Evolutionary conservation across 92 coral and sea anemone species (phyloP), one percentile per base, ranked within the genome.

Genomic region (Phenganax subtilis): DNA sequence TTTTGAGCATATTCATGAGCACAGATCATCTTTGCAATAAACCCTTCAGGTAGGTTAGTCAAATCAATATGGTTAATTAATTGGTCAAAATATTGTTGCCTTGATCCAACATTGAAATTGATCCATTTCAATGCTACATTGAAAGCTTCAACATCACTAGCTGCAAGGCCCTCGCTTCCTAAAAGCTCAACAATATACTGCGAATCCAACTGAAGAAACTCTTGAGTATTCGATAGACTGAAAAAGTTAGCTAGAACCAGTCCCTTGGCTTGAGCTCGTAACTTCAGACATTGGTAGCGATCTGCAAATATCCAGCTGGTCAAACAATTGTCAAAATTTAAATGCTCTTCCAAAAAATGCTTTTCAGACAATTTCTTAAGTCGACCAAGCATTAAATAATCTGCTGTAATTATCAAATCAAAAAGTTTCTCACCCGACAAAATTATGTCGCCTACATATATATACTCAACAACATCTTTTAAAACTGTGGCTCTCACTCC

Each of bases 91-190:
- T 85, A 88, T 68, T 82, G 85, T 78, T 71, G 88, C 27, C 99
- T 84, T 64, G 86, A 84, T 12, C 85, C 89, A 73, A 82, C 28
- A 81, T 82, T 85, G 70, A 84, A 80, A 56, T 86, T 81, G 29
- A 88, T 84, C 99, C 99, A 96, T 58, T 85, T 88, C 27, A 96
- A 87, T 12, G 90, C 77, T 8, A 96, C 90, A 78, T 96, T 96
- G 83, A 87, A 90, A 29, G 91, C 89, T 59, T 96, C 96, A 51
- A 87, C 86, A 58, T 96, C 97, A 54, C 89, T 92, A 7, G 97
- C 91, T 3, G 91, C 99, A 28, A 96, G 90, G n/a, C 88, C 91
- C 65, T 96, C 96, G 72, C 99, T 86, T 9, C 96, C 87, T 54
- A 96, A 81, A 6, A 96, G 85, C n/a, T 91, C 93, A 16, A 89